Conservation (phyloP, 2,113 vertebrate genomes). For the Otolemur garnettii region DNA sequence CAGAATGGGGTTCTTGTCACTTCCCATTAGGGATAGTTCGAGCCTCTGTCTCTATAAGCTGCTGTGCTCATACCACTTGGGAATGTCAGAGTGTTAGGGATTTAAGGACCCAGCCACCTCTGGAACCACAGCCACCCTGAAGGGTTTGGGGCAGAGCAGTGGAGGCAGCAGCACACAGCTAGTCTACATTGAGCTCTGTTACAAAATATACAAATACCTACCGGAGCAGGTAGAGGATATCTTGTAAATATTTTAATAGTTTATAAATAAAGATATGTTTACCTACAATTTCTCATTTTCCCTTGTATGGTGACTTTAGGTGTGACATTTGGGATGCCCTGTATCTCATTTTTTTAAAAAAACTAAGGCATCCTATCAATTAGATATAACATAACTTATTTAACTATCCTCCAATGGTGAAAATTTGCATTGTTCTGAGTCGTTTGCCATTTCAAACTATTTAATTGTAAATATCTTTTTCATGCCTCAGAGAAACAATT, state of each 20-base stretch:
- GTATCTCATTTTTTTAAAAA: neutral
- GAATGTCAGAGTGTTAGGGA: constrained; percentile 27
- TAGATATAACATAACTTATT: neutral
- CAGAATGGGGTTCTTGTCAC: neutral
- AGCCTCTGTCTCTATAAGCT: neutral
- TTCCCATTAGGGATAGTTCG: neutral
- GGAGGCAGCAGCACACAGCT: neutral
- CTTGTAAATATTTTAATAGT: no score
- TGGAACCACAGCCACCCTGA: neutral
- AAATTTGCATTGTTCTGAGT: neutral
- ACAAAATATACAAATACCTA: no score
- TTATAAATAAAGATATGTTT: no score
- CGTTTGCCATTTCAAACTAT: constrained; percentile 1
- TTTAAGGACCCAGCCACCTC: neutral
- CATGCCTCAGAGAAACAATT: neutral
- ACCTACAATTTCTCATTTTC: no score
- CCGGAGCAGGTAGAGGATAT: no score
- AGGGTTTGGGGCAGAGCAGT: neutral
- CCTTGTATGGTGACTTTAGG: no score
- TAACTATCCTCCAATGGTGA: neutral
- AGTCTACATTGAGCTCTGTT: neutral
- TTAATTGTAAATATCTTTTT: neutral
- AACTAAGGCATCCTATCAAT: neutral
- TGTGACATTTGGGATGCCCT: no score
- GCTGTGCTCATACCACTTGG: neutral